phyloP scores from a whole-genome alignment of 2,888 invertebrate genomes.

The Monochamus alternatus region DNA sequence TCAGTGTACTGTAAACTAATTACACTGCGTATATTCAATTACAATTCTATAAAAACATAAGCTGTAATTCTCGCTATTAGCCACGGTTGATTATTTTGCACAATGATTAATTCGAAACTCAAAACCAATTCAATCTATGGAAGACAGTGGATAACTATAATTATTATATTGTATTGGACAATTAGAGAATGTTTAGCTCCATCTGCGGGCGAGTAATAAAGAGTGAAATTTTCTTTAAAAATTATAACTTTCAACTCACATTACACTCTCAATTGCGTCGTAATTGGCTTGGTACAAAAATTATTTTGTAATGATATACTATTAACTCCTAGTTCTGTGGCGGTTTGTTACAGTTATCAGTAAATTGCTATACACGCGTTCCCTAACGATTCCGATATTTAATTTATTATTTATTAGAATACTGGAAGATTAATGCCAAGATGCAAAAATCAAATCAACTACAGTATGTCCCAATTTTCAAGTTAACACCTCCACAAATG shows the following conservation, averaged over 20 bases:
- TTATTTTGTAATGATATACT: slow-evolving; percentile 18
- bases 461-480: too few relatives aligned
- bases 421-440: background rate
- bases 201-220: slow-evolving; percentile 5
- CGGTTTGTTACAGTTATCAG: slow-evolving; percentile 31
- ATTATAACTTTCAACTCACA: slow-evolving; percentile 22
- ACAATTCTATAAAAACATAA: too few relatives aligned
- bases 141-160: too few relatives aligned
- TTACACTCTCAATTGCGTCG: slow-evolving; percentile 32
- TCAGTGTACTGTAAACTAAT: too few relatives aligned
- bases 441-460: too few relatives aligned
- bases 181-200: background rate
- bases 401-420: slow-evolving; percentile 45
- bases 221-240: slow-evolving; percentile 29
- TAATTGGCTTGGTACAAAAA: slow-evolving; percentile 27
- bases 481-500: too few relatives aligned
- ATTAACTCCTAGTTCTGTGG: slow-evolving; percentile 14
- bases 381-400: slow-evolving; percentile 27
- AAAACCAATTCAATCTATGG: too few relatives aligned
- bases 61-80: background rate
- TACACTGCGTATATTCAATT: too few relatives aligned
- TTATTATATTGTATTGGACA: background rate
- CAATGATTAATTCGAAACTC: too few relatives aligned
- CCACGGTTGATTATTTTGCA: background rate
- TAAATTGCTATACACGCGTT: slow-evolving; percentile 35